These are phyloP conservation scores for Cistogaster globosa DNA, from an alignment of 2,888 invertebrate genomes.

Conservation along the genomic window DNA sequence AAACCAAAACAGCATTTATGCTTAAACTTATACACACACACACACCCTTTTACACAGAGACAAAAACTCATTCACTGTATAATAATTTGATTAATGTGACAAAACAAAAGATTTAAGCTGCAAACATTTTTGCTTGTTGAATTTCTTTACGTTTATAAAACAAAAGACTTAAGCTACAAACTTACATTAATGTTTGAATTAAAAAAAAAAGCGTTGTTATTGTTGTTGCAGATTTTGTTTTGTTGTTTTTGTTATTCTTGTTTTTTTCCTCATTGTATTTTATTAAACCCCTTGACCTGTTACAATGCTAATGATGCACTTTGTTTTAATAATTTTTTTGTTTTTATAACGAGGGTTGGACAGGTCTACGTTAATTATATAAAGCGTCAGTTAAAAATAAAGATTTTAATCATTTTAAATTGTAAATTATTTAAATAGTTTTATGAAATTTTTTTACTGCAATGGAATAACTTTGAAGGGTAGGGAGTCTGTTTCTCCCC, in stretches of 20 bases:
- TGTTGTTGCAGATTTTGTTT: slow-evolving; percentile 17
- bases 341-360: slow-evolving; percentile 10
- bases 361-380: neutral
- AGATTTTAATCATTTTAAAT: too few relatives aligned
- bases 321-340: neutral
- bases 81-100: slow-evolving; percentile 58
- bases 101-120: slow-evolving; percentile 60
- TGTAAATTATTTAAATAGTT: too few relatives aligned
- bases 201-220: neutral
- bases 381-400: neutral
- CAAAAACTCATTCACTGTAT: neutral
- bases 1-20: neutral
- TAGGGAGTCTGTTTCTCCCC: too few relatives aligned
- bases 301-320: slow-evolving; percentile 68
- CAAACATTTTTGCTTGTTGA: slow-evolving; percentile 24
- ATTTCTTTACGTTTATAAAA: neutral
- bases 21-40: neutral
- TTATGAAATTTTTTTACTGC: too few relatives aligned
- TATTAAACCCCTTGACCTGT: slow-evolving; percentile 69
- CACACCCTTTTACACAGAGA: too few relatives aligned
- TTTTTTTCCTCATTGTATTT: slow-evolving; percentile 17
- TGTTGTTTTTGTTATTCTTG: slow-evolving; percentile 18
- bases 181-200: neutral
- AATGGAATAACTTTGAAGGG: too few relatives aligned
- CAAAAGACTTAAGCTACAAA: slow-evolving; percentile 49